Percentiles rank a stretch among this genome's conserved stretches.
phyloP scores from a whole-genome alignment of 2,113 vertebrate genomes.

The Motacilla tschutschensis region DNA sequence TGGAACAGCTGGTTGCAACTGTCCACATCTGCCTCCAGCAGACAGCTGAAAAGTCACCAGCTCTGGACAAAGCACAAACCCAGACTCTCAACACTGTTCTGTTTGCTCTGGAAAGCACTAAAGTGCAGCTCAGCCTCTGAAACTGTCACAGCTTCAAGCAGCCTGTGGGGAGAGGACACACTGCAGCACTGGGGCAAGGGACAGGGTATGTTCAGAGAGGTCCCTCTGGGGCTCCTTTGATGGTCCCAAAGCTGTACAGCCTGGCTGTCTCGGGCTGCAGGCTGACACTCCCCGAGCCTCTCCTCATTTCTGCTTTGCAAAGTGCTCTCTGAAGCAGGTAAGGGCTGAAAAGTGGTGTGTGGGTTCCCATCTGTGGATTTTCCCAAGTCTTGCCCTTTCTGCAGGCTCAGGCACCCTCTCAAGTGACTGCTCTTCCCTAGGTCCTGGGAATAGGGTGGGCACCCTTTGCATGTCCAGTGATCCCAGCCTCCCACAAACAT shows the following conservation, averaged over 20 bases:
- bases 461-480: background rate
- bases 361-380: background rate
- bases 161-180: background rate
- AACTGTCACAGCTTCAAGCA: background rate
- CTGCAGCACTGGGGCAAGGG: background rate
- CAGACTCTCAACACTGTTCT: background rate
- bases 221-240: background rate
- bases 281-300: background rate
- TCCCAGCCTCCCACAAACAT: background rate
- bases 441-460: background rate
- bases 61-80: background rate
- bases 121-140: background rate
- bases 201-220: background rate
- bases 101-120: background rate
- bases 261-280: background rate
- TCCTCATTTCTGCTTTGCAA: background rate
- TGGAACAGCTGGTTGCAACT: background rate
- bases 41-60: background rate
- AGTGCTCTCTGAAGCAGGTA: background rate
- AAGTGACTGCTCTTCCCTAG: background rate
- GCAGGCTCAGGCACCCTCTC: background rate
- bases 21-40: background rate
- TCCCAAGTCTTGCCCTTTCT: background rate
- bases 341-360: background rate
- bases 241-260: background rate